Evolutionary conservation across 2,888 invertebrate species (phyloP).

Genomic region (Pemphredon lugubris): DNA sequence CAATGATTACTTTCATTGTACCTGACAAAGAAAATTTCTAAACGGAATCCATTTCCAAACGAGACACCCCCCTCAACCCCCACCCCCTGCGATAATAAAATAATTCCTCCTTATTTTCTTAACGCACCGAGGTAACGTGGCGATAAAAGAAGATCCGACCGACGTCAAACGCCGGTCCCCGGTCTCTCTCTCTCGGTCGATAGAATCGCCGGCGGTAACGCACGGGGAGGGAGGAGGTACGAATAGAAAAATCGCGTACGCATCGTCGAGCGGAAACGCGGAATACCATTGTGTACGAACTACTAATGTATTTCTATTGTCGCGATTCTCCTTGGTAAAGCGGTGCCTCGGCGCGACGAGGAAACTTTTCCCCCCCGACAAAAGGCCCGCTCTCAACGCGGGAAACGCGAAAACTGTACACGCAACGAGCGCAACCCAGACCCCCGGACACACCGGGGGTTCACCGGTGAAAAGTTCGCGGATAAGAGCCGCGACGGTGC

Average conservation of each 20-base stretch:
- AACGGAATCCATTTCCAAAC: too few species aligned
- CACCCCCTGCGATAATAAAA: too few species aligned
- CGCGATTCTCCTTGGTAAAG: constrained; percentile 23
- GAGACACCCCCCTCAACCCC: too few species aligned
- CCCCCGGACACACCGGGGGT: constrained; percentile 3
- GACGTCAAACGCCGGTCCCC: neutral
- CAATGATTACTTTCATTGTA: too few species aligned
- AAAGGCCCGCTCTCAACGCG: constrained; percentile 28
- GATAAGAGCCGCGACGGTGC: constrained; percentile 46
- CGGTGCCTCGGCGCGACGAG: constrained; percentile 22
- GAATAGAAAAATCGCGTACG: constrained; percentile 19
- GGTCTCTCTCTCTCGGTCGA: neutral
- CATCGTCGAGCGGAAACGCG: constrained; percentile 38
- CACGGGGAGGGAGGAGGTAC: neutral
- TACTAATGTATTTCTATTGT: constrained; percentile 43
- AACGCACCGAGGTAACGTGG: too few species aligned
- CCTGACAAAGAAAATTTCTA: too few species aligned
- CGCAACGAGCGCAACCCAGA: constrained; percentile 10
- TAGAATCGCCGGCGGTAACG: neutral
- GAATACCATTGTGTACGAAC: constrained; percentile 21
- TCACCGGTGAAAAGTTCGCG: constrained; percentile 49
- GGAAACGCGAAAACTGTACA: constrained; percentile 42
- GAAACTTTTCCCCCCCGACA: constrained; percentile 47
- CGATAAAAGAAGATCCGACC: neutral
- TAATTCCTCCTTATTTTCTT: too few species aligned